Evolutionary conservation across 2,888 invertebrate genomes (phyloP).

Genomic region (Drosophila picticornis): DNA sequence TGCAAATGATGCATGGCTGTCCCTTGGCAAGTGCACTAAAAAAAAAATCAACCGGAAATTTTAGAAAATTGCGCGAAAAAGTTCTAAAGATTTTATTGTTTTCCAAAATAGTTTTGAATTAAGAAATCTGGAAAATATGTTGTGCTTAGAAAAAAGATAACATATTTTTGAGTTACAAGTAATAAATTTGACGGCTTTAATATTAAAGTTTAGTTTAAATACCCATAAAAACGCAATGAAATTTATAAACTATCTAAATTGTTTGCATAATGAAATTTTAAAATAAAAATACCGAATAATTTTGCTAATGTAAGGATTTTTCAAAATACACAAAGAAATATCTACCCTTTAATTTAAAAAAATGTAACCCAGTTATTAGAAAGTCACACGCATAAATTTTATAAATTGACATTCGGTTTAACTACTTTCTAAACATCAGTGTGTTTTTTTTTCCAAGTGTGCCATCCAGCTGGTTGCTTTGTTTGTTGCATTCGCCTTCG

Average conservation of each 20-base stretch:
- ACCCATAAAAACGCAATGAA: neutral
- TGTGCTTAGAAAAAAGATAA: too few species aligned
- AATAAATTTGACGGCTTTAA: too few species aligned
- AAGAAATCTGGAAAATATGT: too few species aligned
- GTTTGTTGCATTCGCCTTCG: constrained; percentile 49
- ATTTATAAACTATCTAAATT: neutral
- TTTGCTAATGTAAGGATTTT: too few species aligned
- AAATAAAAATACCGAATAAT: too few species aligned
- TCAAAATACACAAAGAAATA: too few species aligned
- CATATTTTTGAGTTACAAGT: too few species aligned
- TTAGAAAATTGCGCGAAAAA: neutral
- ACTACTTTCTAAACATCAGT: neutral
- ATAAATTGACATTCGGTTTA: neutral
- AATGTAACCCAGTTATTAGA: neutral
- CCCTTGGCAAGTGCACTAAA: constrained; percentile 22
- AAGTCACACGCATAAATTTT: neutral
- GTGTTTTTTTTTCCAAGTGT: neutral
- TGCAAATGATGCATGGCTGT: constrained; percentile 63
- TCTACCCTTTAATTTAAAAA: too few species aligned
- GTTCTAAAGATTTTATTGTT: neutral
- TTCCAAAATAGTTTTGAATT: neutral
- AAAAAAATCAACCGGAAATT: neutral
- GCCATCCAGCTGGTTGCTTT: constrained; percentile 14
- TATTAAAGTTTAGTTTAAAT: neutral
- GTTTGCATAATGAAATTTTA: too few species aligned